Evolutionary conservation across 1,140 invertebrate genomes (phyloP), one percentile per base, ranked within the genome.

Genomic region (Musca vetustissima): DNA sequence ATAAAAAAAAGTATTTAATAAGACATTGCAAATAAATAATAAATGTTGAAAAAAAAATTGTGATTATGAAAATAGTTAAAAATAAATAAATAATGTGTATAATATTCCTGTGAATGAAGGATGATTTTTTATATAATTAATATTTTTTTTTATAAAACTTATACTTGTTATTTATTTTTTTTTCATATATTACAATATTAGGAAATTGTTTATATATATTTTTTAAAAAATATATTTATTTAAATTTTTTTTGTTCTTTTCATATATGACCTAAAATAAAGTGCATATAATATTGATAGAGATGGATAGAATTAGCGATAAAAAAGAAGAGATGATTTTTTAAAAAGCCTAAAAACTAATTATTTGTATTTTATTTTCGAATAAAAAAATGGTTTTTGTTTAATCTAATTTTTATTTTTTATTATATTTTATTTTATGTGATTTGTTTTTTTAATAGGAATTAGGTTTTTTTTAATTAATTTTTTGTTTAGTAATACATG

Each of bases 341-440:
- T 43, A 43, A 43, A 17, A 61, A 61, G 57, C 57, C 43, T 61
- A 61, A 61, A 61, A 61, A 61, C 28, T 61, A 61, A 61, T 61
- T 36, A 19, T 43, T 21, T 61, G 24, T 21, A 7, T 52, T 52
- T 52, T 43, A 13, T 13, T 25, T 36, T n/a, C n/a, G n/a, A 61
- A 36, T n/a, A n/a, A 61, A 61, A 61, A 61, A 43, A 43, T 43
- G 36, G 3, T 43, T 8, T 43, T 43, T 43, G 28, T 28, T 43
- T n/a, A 43, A 43, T 9, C 36, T 61, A 17, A 43, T 36, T 61
- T 55, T 61, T 36, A 61, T 19, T 19, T 6, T 61, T 61, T 61
- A 61, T 11, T 61, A 11, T 15, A 61, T 59, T 52, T 21, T 32
- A n/a, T 32, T 32, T 32, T 32, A 32, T 32, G 3, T n/a, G n/a